These are phyloP conservation scores for Bagarius yarrelli DNA, from an alignment of 2,113 vertebrate genomes.

Conservation along the genomic window DNA sequence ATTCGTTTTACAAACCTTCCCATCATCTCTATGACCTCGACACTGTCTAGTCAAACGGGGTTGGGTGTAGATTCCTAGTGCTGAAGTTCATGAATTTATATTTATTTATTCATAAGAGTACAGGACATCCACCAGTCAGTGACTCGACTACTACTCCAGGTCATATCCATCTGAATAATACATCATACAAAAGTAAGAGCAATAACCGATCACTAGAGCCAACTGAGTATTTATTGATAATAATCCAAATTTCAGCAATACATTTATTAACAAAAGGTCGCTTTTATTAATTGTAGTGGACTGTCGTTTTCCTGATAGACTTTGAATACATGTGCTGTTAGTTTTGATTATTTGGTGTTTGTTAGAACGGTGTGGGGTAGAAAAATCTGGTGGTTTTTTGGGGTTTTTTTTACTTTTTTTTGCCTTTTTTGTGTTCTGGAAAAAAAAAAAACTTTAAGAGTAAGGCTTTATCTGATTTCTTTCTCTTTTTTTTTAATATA, in stretches of 20 bases:
- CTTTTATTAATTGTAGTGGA: constrained; percentile 58
- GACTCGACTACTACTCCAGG: constrained; percentile 67
- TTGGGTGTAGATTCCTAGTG: constrained; percentile 48
- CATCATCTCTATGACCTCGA: constrained; percentile 33
- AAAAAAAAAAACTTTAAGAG: constrained; percentile 52
- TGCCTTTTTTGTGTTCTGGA: constrained; percentile 59
- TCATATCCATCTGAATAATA: constrained; percentile 53
- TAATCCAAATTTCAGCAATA: constrained; percentile 55
- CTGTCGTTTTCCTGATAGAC: constrained; percentile 76
- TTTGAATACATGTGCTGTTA: constrained; percentile 74
- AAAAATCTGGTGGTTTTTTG: constrained; percentile 30
- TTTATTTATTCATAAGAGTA: constrained; percentile 67
- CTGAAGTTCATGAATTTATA: constrained; percentile 56
- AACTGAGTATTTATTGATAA: constrained; percentile 72
- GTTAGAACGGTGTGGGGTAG: constrained; percentile 58
- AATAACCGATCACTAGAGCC: constrained; percentile 51
- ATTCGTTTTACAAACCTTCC: background rate
- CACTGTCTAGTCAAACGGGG: constrained; percentile 48
- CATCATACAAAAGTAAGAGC: constrained; percentile 18
- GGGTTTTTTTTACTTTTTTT: constrained; percentile 51
- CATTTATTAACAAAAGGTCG: constrained; percentile 43
- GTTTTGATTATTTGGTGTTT: constrained; percentile 54
- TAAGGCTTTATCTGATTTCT: constrained; percentile 63
- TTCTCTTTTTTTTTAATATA: constrained; percentile 33
- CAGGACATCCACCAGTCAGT: constrained; percentile 63